A percentile compares a stretch with the other conserved stretches of the same genome.
Evolutionary conservation across 1,140 invertebrate genomes (phyloP).

Genomic region (Magallana angulata): DNA sequence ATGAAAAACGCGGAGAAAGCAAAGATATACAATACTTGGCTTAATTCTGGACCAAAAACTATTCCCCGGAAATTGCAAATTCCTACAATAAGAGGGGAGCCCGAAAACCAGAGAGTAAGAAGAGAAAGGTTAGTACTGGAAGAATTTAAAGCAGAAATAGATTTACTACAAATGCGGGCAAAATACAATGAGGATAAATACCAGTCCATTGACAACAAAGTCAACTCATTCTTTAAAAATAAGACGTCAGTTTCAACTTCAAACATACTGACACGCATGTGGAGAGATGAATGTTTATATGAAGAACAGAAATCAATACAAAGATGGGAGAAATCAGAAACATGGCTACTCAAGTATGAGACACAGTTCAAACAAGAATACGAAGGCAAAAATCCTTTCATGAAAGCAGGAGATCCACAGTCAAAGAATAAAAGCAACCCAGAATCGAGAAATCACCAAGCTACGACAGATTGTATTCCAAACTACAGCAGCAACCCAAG

Average conservation of each 20-base stretch:
- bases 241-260: background rate
- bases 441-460: too few relatives aligned
- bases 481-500: too few relatives aligned
- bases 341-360: background rate
- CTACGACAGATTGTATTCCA: too few relatives aligned
- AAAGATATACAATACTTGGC: slow-evolving; percentile 4
- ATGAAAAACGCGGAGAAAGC: slow-evolving; percentile 29
- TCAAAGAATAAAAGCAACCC: too few relatives aligned
- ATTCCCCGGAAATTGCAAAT: slow-evolving; percentile 9
- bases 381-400: too few relatives aligned
- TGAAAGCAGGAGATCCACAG: too few relatives aligned
- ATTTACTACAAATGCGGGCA: slow-evolving; percentile 25
- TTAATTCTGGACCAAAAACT: background rate
- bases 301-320: slow-evolving; percentile 13
- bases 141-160: slow-evolving; percentile 1
- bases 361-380: too few relatives aligned
- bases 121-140: slow-evolving; percentile 13
- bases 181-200: slow-evolving; percentile 28
- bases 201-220: background rate
- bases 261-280: background rate
- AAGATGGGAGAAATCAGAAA: slow-evolving; percentile 23
- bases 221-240: background rate
- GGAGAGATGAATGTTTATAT: slow-evolving; percentile 3
- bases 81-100: background rate
- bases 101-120: slow-evolving; percentile 17